These are phyloP conservation scores for Turdus rufiventris DNA, from an alignment of 2,113 vertebrate species.

Conservation along the genomic window DNA sequence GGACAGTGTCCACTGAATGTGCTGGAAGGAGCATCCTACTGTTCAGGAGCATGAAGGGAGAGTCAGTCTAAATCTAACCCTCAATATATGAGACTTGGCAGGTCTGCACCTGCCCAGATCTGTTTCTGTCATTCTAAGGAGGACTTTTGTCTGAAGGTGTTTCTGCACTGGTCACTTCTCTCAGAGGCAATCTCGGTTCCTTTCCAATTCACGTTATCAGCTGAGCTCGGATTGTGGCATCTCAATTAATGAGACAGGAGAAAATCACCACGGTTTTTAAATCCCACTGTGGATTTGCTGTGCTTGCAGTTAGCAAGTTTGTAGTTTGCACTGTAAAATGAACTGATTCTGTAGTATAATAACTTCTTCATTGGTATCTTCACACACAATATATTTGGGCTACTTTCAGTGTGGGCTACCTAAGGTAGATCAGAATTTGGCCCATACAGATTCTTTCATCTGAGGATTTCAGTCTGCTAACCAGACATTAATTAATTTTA, in stretches of 20 bases:
- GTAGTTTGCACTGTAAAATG: neutral
- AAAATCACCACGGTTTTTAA: neutral
- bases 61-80: neutral
- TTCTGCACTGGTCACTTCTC: neutral
- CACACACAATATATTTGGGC: neutral
- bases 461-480: neutral
- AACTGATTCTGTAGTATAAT: neutral
- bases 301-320: neutral
- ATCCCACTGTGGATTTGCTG: neutral
- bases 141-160: neutral
- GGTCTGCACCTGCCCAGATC: neutral
- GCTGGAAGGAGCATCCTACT: neutral
- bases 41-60: neutral
- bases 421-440: neutral
- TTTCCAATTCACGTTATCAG: neutral
- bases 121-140: neutral
- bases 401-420: neutral
- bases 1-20: neutral
- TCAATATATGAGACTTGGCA: neutral
- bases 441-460: neutral
- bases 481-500: slow-evolving; percentile 17
- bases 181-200: neutral
- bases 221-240: neutral
- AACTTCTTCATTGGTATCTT: neutral
- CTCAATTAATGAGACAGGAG: neutral